These are phyloP conservation scores for Pteronotus mesoamericanus DNA, from an alignment of 2,797 vertebrate genomes.

Conservation along the genomic window DNA sequence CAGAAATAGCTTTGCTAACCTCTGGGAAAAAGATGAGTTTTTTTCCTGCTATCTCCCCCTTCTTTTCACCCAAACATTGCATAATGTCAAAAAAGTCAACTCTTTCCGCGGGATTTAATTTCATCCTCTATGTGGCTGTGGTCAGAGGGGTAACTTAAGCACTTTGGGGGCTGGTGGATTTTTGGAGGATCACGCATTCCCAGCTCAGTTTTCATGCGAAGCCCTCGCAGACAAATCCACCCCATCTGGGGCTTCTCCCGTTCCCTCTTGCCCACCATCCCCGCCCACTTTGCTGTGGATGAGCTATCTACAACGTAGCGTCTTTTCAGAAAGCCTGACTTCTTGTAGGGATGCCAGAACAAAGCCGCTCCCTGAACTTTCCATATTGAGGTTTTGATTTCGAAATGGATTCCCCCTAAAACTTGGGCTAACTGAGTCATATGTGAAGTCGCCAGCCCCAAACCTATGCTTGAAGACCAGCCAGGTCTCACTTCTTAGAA, in stretches of 20 bases:
- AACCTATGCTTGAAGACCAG: neutral
- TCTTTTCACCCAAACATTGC: constrained; percentile 84
- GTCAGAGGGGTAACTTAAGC: constrained; percentile 78
- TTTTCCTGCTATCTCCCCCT: constrained; percentile 4
- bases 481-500: neutral
- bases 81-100: constrained; percentile 83
- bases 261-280: rapidly evolving
- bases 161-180: constrained; percentile 77
- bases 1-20: constrained; percentile 83
- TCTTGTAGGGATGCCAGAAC: neutral
- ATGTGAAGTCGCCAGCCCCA: neutral
- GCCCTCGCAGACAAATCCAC: constrained; percentile 53
- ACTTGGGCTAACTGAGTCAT: constrained; percentile 33
- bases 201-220: constrained; percentile 73
- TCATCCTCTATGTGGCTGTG: constrained; percentile 82
- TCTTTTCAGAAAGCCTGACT: neutral
- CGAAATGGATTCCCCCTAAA: neutral
- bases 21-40: constrained; percentile 77
- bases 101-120: constrained; percentile 81
- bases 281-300: neutral
- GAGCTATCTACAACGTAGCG: neutral
- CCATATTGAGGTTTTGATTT: neutral
- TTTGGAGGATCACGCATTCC: constrained; percentile 78
- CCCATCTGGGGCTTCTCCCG: constrained; percentile 9
- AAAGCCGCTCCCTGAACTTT: neutral